These are phyloP conservation scores for Notolepis coatsorum DNA, from an alignment of 2,797 vertebrate species.

Conservation along the genomic window DNA sequence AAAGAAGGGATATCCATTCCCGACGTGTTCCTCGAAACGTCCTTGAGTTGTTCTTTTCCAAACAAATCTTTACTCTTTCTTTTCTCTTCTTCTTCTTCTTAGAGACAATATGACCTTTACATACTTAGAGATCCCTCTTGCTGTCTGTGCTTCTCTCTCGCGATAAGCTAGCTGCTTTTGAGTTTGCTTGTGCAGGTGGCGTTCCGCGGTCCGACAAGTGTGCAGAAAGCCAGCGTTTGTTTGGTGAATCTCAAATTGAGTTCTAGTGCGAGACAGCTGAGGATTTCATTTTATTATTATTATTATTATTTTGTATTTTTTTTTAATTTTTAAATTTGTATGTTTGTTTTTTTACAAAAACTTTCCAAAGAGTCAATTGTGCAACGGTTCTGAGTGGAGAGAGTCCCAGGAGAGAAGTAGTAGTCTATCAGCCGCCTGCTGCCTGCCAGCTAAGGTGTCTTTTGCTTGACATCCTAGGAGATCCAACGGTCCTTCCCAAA, in stretches of 20 bases:
- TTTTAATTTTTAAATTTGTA: neutral
- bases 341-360: slow-evolving; percentile 22
- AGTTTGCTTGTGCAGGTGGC: slow-evolving; percentile 67
- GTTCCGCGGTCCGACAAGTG: slow-evolving; percentile 16
- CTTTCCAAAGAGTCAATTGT: slow-evolving; percentile 72
- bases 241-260: slow-evolving; percentile 46
- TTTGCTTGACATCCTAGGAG: slow-evolving; percentile 43
- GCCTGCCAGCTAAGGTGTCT: slow-evolving; percentile 31
- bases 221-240: slow-evolving; percentile 48
- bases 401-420: slow-evolving; percentile 30
- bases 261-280: slow-evolving; percentile 34
- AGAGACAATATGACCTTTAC: slow-evolving; percentile 66
- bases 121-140: slow-evolving; percentile 56
- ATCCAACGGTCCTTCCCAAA: slow-evolving; percentile 50
- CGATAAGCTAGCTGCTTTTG: slow-evolving; percentile 79
- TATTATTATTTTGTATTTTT: neutral
- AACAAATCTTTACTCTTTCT: slow-evolving; percentile 24
- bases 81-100: slow-evolving; percentile 38
- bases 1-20: slow-evolving; percentile 55
- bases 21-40: slow-evolving; percentile 46
- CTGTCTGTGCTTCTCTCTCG: slow-evolving; percentile 70
- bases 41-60: slow-evolving; percentile 17
- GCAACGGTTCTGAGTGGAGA: slow-evolving; percentile 62
- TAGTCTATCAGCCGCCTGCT: slow-evolving; percentile 22
- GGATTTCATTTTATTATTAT: slow-evolving; percentile 48